These are phyloP conservation scores for Callosobruchus maculatus DNA, from an alignment of 2,888 invertebrate species.

Conservation along the genomic window DNA sequence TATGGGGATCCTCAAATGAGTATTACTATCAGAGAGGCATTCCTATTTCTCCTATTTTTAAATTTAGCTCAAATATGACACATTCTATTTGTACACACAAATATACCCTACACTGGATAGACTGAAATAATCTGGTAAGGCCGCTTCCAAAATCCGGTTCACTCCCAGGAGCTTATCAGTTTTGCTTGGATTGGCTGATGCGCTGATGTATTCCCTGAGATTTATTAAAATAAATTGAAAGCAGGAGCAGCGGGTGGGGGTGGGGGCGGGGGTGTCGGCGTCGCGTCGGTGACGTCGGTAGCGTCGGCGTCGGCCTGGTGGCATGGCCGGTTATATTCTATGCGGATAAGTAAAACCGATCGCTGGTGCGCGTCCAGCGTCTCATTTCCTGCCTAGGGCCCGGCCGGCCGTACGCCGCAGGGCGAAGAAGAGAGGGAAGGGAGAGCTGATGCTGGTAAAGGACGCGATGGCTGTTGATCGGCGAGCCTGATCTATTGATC, in stretches of 20 bases:
- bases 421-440: not conserved
- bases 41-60: too few species aligned
- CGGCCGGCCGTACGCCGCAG: conserved; percentile 5
- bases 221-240: conserved; percentile 53
- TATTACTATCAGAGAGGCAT: too few species aligned
- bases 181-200: conserved; percentile 45
- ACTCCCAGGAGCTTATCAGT: conserved; percentile 23
- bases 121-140: not conserved
- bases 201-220: conserved; percentile 47
- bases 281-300: not conserved
- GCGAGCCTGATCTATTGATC: not conserved
- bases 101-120: too few species aligned
- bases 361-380: conserved; percentile 33
- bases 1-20: too few species aligned
- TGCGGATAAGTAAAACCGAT: conserved; percentile 39
- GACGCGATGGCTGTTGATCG: not conserved
- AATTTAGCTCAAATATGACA: too few species aligned
- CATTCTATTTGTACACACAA: too few species aligned
- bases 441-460: not conserved
- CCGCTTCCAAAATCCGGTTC: conserved; percentile 1
- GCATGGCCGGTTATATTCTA: conserved; percentile 39
- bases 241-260: conserved; percentile 34
- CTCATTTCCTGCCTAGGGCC: conserved; percentile 36
- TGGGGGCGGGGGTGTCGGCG: too few species aligned
- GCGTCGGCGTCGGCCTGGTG: not conserved